Evolutionary conservation across 35 echinoderm and acorn worm genomes (phyloP).

Genomic region (Apostichopus californicus): DNA sequence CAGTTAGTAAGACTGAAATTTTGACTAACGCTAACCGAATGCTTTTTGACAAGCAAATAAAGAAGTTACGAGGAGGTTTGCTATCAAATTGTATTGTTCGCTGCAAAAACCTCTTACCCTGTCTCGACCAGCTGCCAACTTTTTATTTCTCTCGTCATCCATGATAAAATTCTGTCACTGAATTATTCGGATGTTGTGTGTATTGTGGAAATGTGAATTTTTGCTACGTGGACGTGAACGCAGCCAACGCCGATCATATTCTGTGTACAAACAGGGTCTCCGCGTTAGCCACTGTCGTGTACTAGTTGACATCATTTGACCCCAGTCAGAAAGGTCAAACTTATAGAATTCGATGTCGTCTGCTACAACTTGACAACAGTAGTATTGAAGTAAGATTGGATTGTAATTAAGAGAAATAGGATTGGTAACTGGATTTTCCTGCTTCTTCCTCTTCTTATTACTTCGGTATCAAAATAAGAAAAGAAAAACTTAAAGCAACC

Average conservation of each 20-base stretch:
- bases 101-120: conserved; percentile 55
- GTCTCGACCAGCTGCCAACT: conserved; percentile 74
- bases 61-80: no score
- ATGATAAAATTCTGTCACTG: neutral
- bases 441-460: no score
- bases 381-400: no score
- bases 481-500: no score
- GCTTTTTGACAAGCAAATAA: no score
- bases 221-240: neutral
- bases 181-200: neutral
- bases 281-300: neutral
- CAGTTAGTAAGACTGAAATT: no score
- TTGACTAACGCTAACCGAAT: no score
- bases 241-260: neutral
- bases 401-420: no score
- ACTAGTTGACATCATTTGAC: neutral
- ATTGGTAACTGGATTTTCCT: no score
- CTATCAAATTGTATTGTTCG: no score
- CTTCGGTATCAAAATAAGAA: no score
- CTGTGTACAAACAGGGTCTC: no score
- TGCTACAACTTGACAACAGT: neutral
- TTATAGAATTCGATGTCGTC: neutral
- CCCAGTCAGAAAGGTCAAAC: neutral
- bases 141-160: conserved; percentile 79
- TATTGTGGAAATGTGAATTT: neutral